Conservation (phyloP, 2,113 vertebrate genomes). For the Pedionomus torquatus region DNA sequence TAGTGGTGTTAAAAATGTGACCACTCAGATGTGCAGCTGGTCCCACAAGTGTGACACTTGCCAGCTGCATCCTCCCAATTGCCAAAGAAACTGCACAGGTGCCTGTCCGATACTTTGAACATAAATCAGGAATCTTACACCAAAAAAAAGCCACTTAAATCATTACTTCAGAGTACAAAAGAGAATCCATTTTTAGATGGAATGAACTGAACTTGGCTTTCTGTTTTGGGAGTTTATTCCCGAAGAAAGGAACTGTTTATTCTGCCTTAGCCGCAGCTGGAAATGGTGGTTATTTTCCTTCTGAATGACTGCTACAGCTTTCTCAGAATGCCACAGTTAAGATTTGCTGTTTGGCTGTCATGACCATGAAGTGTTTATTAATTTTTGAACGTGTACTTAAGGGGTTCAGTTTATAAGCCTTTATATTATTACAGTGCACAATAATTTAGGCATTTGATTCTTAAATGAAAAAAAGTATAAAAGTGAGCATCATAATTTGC, state of each 20-base stretch:
- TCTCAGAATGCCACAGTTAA: not conserved
- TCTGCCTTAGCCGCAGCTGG: not conserved
- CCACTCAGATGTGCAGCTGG: not conserved
- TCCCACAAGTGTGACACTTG: not conserved
- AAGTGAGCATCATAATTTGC: not conserved
- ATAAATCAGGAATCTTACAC: not conserved
- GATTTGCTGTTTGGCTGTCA: not conserved
- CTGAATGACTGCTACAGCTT: not conserved
- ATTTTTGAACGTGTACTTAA: not conserved
- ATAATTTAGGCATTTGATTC: constrained; percentile 21
- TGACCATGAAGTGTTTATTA: constrained; percentile 17
- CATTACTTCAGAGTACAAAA: not conserved
- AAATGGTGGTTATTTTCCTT: not conserved
- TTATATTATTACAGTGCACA: not conserved
- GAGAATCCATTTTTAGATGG: not conserved
- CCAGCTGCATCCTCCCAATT: not conserved
- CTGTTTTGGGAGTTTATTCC: not conserved
- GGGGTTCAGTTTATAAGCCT: not conserved
- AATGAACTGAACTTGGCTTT: not conserved
- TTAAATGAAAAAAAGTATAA: constrained; percentile 47
- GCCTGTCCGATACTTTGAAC: not conserved
- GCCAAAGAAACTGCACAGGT: not conserved
- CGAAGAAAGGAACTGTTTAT: not conserved
- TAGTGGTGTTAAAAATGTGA: not conserved
- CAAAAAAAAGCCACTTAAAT: not conserved